A percentile compares a stretch with the other conserved stretches of the same genome.
phyloP scores from a whole-genome alignment of 2,797 vertebrate genomes.

The Pseudochaenichthys georgianus region DNA sequence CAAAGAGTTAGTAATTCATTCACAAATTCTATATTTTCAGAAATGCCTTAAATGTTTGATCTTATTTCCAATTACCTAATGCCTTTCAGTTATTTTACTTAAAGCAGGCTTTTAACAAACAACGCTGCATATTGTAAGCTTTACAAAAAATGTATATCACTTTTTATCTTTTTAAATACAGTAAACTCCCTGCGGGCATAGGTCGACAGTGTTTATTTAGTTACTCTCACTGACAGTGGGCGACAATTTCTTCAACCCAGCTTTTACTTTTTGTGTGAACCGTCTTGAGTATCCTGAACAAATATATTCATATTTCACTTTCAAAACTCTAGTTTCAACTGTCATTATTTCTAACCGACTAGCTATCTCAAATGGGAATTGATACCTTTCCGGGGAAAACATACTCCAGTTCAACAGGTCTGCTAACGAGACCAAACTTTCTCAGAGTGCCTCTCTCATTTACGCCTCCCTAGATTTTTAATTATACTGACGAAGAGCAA shows the following conservation, averaged over 20 bases:
- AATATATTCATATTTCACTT: too few relatives aligned
- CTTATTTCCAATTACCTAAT: neutral
- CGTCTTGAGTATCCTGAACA: slow-evolving; percentile 6
- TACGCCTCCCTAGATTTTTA: slow-evolving; percentile 85
- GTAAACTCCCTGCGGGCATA: too few relatives aligned
- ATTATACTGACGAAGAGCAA: slow-evolving; percentile 83
- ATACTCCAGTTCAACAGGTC: slow-evolving; percentile 63
- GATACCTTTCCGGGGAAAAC: slow-evolving; percentile 63
- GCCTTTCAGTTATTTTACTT: neutral
- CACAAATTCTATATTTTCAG: too few relatives aligned
- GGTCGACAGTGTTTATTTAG: too few relatives aligned
- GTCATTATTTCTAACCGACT: neutral
- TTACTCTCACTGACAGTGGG: too few relatives aligned
- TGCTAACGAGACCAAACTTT: slow-evolving; percentile 84
- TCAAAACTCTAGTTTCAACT: neutral
- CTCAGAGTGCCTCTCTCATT: slow-evolving; percentile 79
- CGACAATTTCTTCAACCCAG: too few relatives aligned
- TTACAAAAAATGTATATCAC: too few relatives aligned
- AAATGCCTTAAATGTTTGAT: neutral
- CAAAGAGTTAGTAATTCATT: neutral
- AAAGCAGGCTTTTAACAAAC: too few relatives aligned
- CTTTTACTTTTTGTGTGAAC: neutral
- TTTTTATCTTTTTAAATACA: too few relatives aligned
- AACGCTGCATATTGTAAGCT: too few relatives aligned
- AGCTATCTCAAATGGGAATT: slow-evolving; percentile 38